These are phyloP conservation scores for Acrossocheilus fasciatus DNA, from an alignment of 2,797 vertebrate species.

Conservation along the genomic window DNA sequence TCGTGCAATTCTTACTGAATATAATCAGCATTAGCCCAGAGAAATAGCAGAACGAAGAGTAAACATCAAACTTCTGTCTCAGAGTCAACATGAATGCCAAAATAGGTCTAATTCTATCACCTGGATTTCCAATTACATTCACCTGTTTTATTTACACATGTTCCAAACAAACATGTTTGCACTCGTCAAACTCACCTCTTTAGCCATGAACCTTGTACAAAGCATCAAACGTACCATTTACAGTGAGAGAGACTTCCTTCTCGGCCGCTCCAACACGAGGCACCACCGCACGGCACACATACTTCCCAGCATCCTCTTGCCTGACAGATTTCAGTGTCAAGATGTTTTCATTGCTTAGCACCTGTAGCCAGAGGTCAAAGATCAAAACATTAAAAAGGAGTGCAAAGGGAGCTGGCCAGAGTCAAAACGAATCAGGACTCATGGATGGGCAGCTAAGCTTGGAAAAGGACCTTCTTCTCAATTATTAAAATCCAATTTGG, in stretches of 20 bases:
- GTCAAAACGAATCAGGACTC: conserved; percentile 53
- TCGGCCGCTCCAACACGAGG: conserved; percentile 93
- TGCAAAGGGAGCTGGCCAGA: conserved; percentile 58
- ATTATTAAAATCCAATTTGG: conserved; percentile 87
- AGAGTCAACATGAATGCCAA: conserved; percentile 9
- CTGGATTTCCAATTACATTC: background rate
- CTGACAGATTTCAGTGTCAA: conserved; percentile 92
- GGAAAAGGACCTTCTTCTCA: conserved; percentile 74
- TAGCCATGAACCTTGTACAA: background rate
- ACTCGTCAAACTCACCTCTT: background rate
- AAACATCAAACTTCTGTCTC: conserved; percentile 34
- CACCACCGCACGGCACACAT: conserved; percentile 95
- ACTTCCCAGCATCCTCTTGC: conserved; percentile 97
- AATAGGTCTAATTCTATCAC: conserved; percentile 13
- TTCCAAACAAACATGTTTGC: background rate
- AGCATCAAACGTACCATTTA: conserved; percentile 86
- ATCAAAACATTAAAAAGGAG: conserved; percentile 59
- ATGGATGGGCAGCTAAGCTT: conserved; percentile 66
- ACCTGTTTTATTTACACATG: background rate
- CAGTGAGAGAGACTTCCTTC: conserved; percentile 93
- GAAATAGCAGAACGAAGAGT: conserved; percentile 19
- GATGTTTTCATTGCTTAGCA: conserved; percentile 96
- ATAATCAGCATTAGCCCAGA: conserved; percentile 72
- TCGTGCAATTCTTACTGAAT: conserved; percentile 71
- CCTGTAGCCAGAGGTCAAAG: conserved; percentile 78